Evolutionary conservation across 1,140 invertebrate genomes (phyloP), one percentile per base, ranked within the genome.

Genomic region (Pararge aegeria): DNA sequence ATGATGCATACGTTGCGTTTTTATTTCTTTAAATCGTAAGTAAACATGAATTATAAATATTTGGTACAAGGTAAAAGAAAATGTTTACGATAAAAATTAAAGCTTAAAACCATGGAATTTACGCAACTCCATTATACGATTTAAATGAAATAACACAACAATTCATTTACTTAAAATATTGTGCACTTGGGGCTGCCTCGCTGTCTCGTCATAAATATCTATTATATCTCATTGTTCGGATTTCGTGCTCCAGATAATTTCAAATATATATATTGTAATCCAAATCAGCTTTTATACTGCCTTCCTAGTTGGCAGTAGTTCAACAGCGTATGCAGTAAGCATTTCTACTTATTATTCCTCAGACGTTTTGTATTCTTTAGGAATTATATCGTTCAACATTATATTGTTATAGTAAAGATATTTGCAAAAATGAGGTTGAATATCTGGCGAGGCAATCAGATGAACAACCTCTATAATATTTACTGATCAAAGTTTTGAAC

Each of bases 301-400:
- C 52, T 54, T 29, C 53, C 53, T 42, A 55, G 53, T 29, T 55
- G 53, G 53, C 53, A n/a, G 12, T 1, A 34, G 42, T 55, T 55
- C 53, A 55, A 55, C 27, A 13, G 24, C 16, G 21, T 55, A 27
- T 55, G 38, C 24, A 55, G 53, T 34, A 55, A 55, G 44, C 53
- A 29, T 12, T 24, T 13, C 53, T 46, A 55, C 51, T 53, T 53
- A 53, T 44, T 46, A 55, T 55, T 55, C 53, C 40, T 13, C 48
- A 13, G 2, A 29, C 24, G 27, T 40, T 53, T 27, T 15, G 37
- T 37, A 53, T 53, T 40, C 16, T 40, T 53, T 37, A 21, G n/a
- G 30, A 13, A 53, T 30, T 4, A 9, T 53, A 40, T 37, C 1
- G 37, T 10, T 46, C 20, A 19, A 46, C 10, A 6, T 20, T 19